Conservation (phyloP, 1,140 invertebrate genomes). For the Sycophaga agraensis region DNA sequence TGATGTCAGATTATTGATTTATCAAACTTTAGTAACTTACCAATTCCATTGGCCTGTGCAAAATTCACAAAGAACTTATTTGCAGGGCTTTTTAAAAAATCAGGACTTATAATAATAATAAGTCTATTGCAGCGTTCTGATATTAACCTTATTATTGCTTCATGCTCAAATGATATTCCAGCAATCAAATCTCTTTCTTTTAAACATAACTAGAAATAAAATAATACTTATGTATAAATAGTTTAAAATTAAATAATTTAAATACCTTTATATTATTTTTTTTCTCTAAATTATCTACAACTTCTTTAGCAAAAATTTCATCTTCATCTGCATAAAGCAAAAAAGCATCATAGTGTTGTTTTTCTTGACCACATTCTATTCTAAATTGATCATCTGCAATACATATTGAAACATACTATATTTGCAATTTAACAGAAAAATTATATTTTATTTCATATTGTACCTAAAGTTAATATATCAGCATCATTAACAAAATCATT, state of each 20-base stretch:
- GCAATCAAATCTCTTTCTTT: conserved; percentile 69
- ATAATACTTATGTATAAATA: conserved; percentile 11
- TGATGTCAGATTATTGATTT: no score
- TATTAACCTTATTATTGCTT: conserved; percentile 72
- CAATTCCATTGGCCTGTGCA: conserved; percentile 73
- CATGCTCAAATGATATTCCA: conserved; percentile 67
- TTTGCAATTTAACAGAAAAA: conserved; percentile 25
- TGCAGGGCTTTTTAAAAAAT: conserved; percentile 68
- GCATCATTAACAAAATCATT: conserved; percentile 38
- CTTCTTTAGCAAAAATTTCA: conserved; percentile 62
- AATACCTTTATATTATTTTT: conserved; percentile 66
- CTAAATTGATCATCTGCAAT: conserved; percentile 58
- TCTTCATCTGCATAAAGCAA: conserved; percentile 73
- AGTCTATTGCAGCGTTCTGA: conserved; percentile 71
- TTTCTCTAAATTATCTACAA: conserved; percentile 65
- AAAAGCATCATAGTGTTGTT: conserved; percentile 70
- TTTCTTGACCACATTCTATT: conserved; percentile 54
- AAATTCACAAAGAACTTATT: conserved; percentile 73
- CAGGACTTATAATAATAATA: conserved; percentile 71
- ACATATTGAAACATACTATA: background rate
- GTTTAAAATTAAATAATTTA: background rate
- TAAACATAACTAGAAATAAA: conserved; percentile 62
- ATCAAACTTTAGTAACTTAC: conserved; percentile 58
- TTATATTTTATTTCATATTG: conserved; percentile 33
- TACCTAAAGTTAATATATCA: conserved; percentile 47